Evolutionary conservation across 2,888 invertebrate genomes (phyloP), one percentile per base, ranked within the genome.

Genomic region (Dicyrtomina minuta): DNA sequence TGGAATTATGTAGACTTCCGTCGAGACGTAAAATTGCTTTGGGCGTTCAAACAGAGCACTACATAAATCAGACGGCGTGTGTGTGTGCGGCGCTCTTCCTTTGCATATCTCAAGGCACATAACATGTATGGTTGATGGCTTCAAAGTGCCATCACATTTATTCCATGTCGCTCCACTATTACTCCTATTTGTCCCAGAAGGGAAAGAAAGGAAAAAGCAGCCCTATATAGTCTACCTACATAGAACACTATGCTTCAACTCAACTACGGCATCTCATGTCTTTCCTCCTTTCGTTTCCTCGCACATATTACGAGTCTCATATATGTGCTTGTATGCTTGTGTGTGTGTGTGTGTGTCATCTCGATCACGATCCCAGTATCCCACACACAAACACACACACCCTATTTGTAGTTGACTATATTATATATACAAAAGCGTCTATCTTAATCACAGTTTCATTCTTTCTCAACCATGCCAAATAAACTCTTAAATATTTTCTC

Each of bases 81-180:
- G 33, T 33, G 33, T 33, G 33, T 33, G 33, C 8, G 33, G 4
- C 51, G 2, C 51, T 51, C 51, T 22, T 59, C 49, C 64, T 56
- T 65, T 61, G 60, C 62, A 62, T 69, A 62, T 67, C 67, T 70
- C 66, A 61, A 46, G 33, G 66, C 17, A 58, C 61, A 46, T 65
- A 24, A 64, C 59, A 64, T 51, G 67, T 67, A 64, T 67, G 53
- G 65, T 24, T 58, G 59, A 59, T 39, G 58, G 43, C 24, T 51
- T 59, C 59, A 46, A 59, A 59, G 41, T 49, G 15, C 51, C 39
- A n/a, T 46, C 49, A 44, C 46, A 67, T 67, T 58, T 49, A 51
- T 59, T 59, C 51, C 53, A 51, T 66, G 24, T 26, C 26, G 24
- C 49, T 27, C 44, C 20, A 15, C 44, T 26, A 26, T 24, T 4